phyloP scores from a whole-genome alignment of 2,113 vertebrate genomes.

The Myotis brandtii region DNA sequence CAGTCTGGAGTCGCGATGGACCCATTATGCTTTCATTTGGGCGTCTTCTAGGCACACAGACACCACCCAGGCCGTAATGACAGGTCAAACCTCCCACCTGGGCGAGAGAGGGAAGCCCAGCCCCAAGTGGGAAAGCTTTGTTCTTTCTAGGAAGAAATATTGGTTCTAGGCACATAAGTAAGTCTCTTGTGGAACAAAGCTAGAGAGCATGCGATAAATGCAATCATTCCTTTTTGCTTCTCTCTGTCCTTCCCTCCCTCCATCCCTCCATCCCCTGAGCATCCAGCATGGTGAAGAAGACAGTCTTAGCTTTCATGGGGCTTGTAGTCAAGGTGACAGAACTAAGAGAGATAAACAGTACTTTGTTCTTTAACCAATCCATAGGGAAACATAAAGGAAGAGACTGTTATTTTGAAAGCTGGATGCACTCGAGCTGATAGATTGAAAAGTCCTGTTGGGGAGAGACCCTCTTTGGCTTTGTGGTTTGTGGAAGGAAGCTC shows the following conservation, averaged over 20 bases:
- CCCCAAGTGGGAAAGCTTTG: background rate
- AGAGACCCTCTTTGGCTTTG: background rate
- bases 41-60: background rate
- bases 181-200: background rate
- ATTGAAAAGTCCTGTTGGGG: background rate
- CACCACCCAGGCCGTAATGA: rapidly evolving
- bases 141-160: background rate
- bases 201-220: rapidly evolving
- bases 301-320: rapidly evolving
- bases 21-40: rapidly evolving
- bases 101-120: background rate
- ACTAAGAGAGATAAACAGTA: background rate
- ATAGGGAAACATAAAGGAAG: background rate
- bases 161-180: background rate
- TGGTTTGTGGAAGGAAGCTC: too few species aligned
- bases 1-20: background rate
- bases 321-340: rapidly evolving
- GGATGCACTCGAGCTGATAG: background rate
- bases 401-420: background rate
- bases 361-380: background rate
- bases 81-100: background rate
- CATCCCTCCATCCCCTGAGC: background rate
- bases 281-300: background rate
- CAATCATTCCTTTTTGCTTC: too few species aligned
- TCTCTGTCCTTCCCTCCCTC: background rate